Conservation (phyloP, 2,797 vertebrate genomes). For the Eidolon dupreanum region DNA sequence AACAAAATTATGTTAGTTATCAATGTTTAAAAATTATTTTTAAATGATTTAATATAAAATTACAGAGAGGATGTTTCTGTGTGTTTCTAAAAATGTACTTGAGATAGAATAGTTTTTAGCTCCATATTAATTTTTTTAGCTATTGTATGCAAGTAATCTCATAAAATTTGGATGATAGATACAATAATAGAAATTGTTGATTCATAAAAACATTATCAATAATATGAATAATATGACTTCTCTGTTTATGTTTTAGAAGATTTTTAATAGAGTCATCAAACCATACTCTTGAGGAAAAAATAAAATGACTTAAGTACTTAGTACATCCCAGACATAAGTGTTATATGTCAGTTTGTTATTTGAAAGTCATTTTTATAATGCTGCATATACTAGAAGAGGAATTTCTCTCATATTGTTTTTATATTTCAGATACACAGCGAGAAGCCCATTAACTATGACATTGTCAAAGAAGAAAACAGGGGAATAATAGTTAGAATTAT, state of each 20-base stretch:
- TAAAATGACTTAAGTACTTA: slow-evolving; percentile 44
- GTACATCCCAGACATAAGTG: slow-evolving; percentile 60
- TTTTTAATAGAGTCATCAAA: slow-evolving; percentile 56
- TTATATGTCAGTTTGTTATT: slow-evolving; percentile 55
- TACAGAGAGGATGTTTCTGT: background rate
- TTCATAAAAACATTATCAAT: background rate
- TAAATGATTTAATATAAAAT: background rate
- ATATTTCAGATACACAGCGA: slow-evolving; percentile 71
- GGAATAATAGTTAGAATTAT: slow-evolving; percentile 71
- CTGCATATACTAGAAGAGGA: slow-evolving; percentile 65
- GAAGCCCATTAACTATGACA: slow-evolving; percentile 76
- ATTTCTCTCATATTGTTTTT: slow-evolving; percentile 77
- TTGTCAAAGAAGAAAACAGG: slow-evolving; percentile 66
- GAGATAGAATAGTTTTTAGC: background rate
- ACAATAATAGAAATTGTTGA: background rate
- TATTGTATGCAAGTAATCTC: background rate
- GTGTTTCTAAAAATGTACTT: background rate
- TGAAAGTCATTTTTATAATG: slow-evolving; percentile 75
- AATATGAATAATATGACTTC: background rate
- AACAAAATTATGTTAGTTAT: background rate
- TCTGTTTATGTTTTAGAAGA: slow-evolving; percentile 30
- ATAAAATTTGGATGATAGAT: background rate
- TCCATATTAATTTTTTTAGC: background rate
- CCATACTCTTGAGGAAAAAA: background rate
- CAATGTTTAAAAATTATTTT: background rate